Conservation (phyloP, 2,797 vertebrate species). For the Hyperoplus immaculatus region DNA sequence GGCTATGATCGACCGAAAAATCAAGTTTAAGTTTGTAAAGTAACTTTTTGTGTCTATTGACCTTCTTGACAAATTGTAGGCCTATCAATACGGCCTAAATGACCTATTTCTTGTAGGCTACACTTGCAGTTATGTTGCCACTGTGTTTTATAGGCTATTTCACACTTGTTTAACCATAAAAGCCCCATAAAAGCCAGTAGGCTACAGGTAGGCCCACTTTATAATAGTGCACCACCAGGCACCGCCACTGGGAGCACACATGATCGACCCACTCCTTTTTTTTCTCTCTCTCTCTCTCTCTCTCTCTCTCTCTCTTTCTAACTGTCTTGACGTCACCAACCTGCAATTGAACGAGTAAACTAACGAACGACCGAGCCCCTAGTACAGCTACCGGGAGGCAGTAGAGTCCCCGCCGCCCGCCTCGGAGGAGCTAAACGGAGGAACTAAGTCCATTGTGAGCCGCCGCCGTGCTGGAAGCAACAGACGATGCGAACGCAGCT, state of each 20-base stretch:
- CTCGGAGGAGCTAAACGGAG: conserved; percentile 65
- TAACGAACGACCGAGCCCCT: conserved; percentile 54
- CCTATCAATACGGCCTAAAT: background rate
- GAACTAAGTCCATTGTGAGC: conserved; percentile 45
- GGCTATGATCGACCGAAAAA: no score
- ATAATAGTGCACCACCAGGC: conserved; percentile 45
- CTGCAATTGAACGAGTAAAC: conserved; percentile 64
- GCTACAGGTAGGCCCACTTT: background rate
- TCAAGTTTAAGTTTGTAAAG: background rate
- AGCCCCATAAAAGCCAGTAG: background rate
- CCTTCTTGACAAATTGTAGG: no score
- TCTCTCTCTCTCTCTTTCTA: background rate
- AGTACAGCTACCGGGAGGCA: conserved; percentile 77
- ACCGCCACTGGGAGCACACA: conserved; percentile 37
- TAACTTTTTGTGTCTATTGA: background rate
- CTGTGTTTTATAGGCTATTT: background rate
- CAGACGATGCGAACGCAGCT: conserved; percentile 70
- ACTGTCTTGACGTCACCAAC: conserved; percentile 74
- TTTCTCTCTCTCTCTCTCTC: no score
- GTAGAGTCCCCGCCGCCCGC: conserved; percentile 58
- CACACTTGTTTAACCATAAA: background rate
- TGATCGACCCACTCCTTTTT: background rate
- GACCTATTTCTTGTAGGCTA: background rate
- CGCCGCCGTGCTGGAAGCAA: conserved; percentile 38
- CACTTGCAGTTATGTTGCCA: background rate